These are phyloP conservation scores for Syrmaticus mikado DNA, from an alignment of 2,113 vertebrate species.

Conservation along the genomic window DNA sequence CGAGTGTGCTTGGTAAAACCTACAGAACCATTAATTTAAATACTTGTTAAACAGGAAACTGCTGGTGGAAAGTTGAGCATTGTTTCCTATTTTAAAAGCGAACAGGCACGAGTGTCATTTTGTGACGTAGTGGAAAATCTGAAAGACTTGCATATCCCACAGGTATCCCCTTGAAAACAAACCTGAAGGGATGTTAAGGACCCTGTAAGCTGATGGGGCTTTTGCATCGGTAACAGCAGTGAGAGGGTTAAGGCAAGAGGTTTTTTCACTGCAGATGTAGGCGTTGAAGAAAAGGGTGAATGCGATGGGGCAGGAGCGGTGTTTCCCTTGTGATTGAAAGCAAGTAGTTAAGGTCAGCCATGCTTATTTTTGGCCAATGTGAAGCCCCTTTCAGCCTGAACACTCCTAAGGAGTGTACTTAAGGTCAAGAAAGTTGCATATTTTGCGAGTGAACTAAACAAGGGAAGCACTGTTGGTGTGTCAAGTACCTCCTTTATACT, in stretches of 20 bases:
- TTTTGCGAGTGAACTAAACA: slow-evolving; percentile 58
- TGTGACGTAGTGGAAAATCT: slow-evolving; percentile 16
- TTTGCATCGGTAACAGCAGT: not conserved
- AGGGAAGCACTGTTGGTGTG: not conserved
- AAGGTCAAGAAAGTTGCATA: slow-evolving; percentile 66
- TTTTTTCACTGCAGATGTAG: not conserved
- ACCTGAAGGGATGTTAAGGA: not conserved
- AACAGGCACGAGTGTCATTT: not conserved
- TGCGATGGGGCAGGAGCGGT: not conserved
- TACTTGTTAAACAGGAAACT: slow-evolving; percentile 53
- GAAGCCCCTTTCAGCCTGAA: slow-evolving; percentile 39
- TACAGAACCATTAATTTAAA: slow-evolving; percentile 16
- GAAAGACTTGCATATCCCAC: not conserved
- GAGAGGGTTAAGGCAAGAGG: not conserved
- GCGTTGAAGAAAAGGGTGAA: slow-evolving; percentile 33
- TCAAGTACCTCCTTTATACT: not conserved
- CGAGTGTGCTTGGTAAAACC: not conserved
- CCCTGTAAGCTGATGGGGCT: not conserved
- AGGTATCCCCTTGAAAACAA: slow-evolving; percentile 16
- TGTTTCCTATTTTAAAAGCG: slow-evolving; percentile 43
- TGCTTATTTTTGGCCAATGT: slow-evolving; percentile 57
- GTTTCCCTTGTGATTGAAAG: slow-evolving; percentile 55
- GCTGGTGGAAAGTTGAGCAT: slow-evolving; percentile 4
- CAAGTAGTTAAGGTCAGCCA: slow-evolving; percentile 55
- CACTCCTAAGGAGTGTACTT: slow-evolving; percentile 65